phyloP scores from a whole-genome alignment of 2,888 invertebrate genomes.

The Tineola bisselliella region DNA sequence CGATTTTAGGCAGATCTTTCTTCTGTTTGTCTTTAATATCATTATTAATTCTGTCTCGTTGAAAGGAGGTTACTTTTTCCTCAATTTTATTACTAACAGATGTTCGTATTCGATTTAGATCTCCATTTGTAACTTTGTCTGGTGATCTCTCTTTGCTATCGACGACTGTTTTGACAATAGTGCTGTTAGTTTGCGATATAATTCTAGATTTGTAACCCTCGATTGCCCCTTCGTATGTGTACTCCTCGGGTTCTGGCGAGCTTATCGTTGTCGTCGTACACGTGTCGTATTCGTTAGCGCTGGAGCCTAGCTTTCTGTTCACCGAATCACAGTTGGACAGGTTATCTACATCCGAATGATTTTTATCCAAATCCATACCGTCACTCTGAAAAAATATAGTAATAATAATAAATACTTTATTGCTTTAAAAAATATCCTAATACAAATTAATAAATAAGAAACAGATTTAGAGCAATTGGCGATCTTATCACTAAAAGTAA shows the following conservation, averaged over 20 bases:
- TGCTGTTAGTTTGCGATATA: conserved; percentile 67
- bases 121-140: conserved; percentile 42
- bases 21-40: conserved; percentile 59
- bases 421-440: no score
- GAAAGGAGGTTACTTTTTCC: conserved; percentile 70
- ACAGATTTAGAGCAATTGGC: no score
- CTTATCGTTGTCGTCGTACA: conserved; percentile 74
- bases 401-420: conserved; percentile 2
- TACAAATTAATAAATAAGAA: no score
- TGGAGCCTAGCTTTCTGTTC: conserved; percentile 59
- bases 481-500: no score
- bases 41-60: conserved; percentile 51
- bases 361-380: conserved; percentile 66
- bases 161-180: conserved; percentile 51
- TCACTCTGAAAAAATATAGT: conserved; percentile 60
- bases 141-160: conserved; percentile 57
- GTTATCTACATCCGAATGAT: conserved; percentile 63
- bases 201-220: conserved; percentile 86
- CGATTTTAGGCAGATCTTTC: conserved; percentile 79
- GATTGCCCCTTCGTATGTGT: conserved; percentile 88
- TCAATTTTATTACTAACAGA: conserved; percentile 69
- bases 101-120: conserved; percentile 58
- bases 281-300: conserved; percentile 72
- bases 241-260: conserved; percentile 79
- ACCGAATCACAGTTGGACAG: conserved; percentile 50